phyloP scores from a whole-genome alignment of 1,140 invertebrate genomes.

The Cherax quadricarinatus region DNA sequence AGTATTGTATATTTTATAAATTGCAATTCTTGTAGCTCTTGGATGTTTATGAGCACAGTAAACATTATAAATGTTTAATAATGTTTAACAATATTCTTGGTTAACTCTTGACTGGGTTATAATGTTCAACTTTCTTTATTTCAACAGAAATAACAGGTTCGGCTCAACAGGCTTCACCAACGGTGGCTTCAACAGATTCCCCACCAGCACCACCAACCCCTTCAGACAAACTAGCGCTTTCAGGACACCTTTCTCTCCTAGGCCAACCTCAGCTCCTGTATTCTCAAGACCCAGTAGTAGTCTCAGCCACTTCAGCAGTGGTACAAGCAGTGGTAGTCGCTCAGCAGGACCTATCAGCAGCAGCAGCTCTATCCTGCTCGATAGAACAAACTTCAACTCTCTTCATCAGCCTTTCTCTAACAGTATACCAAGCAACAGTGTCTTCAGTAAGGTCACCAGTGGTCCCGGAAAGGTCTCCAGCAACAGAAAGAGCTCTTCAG shows the following conservation, averaged over 20 bases:
- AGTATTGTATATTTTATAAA: no score
- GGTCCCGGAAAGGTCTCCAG: background rate
- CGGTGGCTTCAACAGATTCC: conserved; percentile 23
- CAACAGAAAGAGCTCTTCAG: background rate
- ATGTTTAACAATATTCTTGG: no score
- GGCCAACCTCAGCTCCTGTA: background rate
- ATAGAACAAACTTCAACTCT: background rate
- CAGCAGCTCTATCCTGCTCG: background rate
- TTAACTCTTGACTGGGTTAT: background rate
- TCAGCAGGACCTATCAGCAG: conserved; percentile 5
- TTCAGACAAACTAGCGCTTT: background rate
- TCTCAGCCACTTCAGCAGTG: background rate
- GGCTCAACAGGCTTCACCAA: conserved; percentile 25
- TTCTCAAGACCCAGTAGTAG: background rate
- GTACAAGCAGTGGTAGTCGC: background rate
- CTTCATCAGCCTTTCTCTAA: background rate
- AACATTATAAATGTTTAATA: no score
- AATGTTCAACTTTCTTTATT: background rate
- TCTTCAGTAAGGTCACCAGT: conserved; percentile 5
- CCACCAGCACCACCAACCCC: background rate
- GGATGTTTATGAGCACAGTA: no score
- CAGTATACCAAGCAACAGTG: conserved; percentile 1
- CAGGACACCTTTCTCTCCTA: background rate
- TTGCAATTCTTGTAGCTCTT: no score
- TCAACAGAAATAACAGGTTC: conserved; percentile 33